Conservation (phyloP, 2,888 invertebrate genomes). For the Steinernema hermaphroditum region DNA sequence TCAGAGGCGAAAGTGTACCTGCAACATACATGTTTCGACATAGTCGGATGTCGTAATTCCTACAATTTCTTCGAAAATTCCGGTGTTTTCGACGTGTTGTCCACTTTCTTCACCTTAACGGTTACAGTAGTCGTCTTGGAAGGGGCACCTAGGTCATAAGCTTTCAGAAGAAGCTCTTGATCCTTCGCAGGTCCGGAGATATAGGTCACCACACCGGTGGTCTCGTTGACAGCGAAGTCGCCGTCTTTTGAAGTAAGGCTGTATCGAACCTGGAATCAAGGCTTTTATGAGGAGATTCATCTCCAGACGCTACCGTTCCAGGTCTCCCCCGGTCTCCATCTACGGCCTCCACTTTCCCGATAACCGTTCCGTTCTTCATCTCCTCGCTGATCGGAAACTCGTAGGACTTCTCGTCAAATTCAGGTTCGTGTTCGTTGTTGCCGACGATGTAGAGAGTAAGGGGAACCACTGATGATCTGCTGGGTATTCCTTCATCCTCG, state of each 20-base stretch:
- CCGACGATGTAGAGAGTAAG: not conserved
- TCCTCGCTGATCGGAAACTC: slow-evolving; percentile 37
- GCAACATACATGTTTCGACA: not conserved
- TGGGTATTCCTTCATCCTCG: not conserved
- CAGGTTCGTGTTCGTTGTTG: slow-evolving; percentile 39
- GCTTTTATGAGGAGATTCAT: not conserved
- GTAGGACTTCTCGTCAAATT: slow-evolving; percentile 47
- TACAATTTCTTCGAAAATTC: slow-evolving; percentile 2
- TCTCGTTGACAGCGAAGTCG: slow-evolving; percentile 12
- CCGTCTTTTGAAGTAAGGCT: not conserved
- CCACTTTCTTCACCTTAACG: not conserved
- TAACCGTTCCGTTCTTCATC: slow-evolving; percentile 41
- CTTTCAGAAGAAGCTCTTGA: not conserved
- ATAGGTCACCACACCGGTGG: not conserved
- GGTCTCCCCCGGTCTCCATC: slow-evolving; percentile 46
- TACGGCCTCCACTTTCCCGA: slow-evolving; percentile 51
- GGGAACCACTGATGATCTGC: not conserved
- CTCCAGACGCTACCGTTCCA: not conserved
- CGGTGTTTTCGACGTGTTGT: not conserved
- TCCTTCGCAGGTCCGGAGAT: not conserved
- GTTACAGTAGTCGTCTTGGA: not conserved
- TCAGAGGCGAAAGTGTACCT: not conserved
- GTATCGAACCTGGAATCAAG: not conserved
- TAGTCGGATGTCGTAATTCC: not conserved
- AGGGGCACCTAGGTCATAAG: slow-evolving; percentile 11